Evolutionary conservation across 2,888 invertebrate genomes (phyloP).

Genomic region (Shargacucullia verbasci): DNA sequence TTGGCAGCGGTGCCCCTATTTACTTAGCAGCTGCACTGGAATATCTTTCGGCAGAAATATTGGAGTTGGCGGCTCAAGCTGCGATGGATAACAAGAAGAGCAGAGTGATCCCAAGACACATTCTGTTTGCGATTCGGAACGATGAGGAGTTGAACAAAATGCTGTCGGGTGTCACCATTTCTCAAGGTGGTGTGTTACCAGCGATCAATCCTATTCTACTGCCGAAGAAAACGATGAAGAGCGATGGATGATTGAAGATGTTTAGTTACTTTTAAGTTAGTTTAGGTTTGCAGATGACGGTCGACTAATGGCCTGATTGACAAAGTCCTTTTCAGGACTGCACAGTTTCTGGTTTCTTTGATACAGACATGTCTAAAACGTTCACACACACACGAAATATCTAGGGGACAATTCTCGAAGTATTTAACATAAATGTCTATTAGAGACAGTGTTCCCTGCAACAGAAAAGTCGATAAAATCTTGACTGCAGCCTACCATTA

Average conservation of each 20-base stretch:
- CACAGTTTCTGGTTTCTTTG: constrained; percentile 13
- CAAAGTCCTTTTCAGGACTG: constrained; percentile 30
- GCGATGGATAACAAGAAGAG: constrained; percentile 91
- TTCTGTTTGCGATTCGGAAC: constrained; percentile 73
- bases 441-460: too few species aligned
- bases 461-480: too few species aligned
- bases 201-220: constrained; percentile 69
- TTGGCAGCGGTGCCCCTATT: constrained; percentile 87
- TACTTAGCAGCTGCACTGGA: constrained; percentile 90
- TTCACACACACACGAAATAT: not conserved
- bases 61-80: constrained; percentile 90
- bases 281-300: constrained; percentile 11
- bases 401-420: too few species aligned
- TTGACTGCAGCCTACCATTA: too few species aligned
- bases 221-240: constrained; percentile 73
- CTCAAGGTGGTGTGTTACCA: constrained; percentile 74
- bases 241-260: constrained; percentile 8
- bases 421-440: too few species aligned
- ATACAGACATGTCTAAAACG: too few species aligned
- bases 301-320: constrained; percentile 8
- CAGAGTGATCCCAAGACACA: constrained; percentile 75
- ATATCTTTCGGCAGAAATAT: constrained; percentile 91
- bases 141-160: constrained; percentile 75
- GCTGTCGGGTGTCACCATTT: constrained; percentile 71
- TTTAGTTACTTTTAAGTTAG: not conserved